A percentile compares a stretch with the other conserved stretches of the same genome.
phyloP scores from a whole-genome alignment of 1,140 invertebrate species.

The Euglossa dilemma region DNA sequence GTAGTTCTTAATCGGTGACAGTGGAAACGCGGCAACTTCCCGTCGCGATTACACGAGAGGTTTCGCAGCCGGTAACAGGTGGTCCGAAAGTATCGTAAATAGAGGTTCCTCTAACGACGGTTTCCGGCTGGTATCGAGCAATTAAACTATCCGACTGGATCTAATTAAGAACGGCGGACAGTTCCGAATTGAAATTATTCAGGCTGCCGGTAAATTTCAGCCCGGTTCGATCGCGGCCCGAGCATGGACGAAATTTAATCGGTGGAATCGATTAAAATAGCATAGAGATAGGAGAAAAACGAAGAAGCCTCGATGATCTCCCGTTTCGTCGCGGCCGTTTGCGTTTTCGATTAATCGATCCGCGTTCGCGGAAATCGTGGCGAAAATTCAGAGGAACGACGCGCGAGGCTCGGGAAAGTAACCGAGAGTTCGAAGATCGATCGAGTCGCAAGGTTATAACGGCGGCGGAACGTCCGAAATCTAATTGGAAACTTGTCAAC shows the following conservation, averaged over 20 bases:
- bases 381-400: neutral
- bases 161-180: conserved; percentile 46
- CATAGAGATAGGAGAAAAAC: neutral
- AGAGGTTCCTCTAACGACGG: conserved; percentile 34
- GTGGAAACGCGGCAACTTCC: neutral
- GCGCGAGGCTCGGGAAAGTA: too few species aligned
- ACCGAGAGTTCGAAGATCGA: too few species aligned
- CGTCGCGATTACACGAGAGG: conserved; percentile 11
- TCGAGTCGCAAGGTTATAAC: neutral
- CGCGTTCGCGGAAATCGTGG: neutral
- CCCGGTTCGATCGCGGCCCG: conserved; percentile 5
- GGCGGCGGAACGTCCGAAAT: neutral
- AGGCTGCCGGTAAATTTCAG: conserved; percentile 25
- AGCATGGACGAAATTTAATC: conserved; percentile 31
- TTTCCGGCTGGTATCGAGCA: conserved; percentile 27
- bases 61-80: conserved; percentile 41
- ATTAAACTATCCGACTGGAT: conserved; percentile 41
- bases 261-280: conserved; percentile 24
- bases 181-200: conserved; percentile 42
- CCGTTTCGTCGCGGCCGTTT: neutral
- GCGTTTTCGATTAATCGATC: neutral
- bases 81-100: conserved; percentile 49
- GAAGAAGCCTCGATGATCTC: neutral
- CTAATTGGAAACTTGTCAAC: conserved; percentile 9
- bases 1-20: conserved; percentile 7